Evolutionary conservation across 1,140 invertebrate genomes (phyloP).

Genomic region (Drosophila sechellia): DNA sequence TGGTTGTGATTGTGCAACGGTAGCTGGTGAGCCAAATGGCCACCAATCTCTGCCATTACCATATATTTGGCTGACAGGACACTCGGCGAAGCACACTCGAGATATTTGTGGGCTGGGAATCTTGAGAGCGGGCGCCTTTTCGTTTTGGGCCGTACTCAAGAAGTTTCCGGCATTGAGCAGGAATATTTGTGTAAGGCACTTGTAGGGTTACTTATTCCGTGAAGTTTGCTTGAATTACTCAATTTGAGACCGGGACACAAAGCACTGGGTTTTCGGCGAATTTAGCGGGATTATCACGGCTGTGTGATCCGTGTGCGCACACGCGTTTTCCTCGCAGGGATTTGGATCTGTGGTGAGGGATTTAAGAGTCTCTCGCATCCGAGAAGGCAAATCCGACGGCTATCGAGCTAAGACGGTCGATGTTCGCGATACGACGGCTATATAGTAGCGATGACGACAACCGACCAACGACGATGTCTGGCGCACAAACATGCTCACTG

Average conservation of each 20-base stretch:
- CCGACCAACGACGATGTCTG: conserved; percentile 30
- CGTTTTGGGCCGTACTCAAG: conserved; percentile 33
- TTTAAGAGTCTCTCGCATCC: conserved; percentile 49
- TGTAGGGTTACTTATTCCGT: conserved; percentile 15
- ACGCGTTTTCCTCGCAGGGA: not conserved
- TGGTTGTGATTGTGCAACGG: conserved; percentile 86
- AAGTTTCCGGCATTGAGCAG: conserved; percentile 62
- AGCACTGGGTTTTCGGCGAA: conserved; percentile 3
- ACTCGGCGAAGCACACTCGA: conserved; percentile 63
- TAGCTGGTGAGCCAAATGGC: conserved; percentile 87
- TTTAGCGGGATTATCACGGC: not conserved
- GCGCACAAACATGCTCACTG: conserved; percentile 69
- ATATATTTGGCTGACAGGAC: conserved; percentile 85
- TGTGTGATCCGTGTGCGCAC: not conserved
- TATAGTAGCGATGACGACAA: conserved; percentile 39
- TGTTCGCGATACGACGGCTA: conserved; percentile 25
- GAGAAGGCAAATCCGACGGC: conserved; percentile 35
- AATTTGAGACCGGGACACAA: not conserved
- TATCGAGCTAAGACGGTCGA: conserved; percentile 26
- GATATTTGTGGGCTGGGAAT: conserved; percentile 17
- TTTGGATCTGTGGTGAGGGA: not conserved
- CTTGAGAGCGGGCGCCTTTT: conserved; percentile 8
- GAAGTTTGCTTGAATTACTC: conserved; percentile 3
- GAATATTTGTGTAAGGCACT: conserved; percentile 62
- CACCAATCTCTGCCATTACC: conserved; percentile 87